phyloP scores from a whole-genome alignment of 2,888 invertebrate genomes.

The Bellardia bayeri region DNA sequence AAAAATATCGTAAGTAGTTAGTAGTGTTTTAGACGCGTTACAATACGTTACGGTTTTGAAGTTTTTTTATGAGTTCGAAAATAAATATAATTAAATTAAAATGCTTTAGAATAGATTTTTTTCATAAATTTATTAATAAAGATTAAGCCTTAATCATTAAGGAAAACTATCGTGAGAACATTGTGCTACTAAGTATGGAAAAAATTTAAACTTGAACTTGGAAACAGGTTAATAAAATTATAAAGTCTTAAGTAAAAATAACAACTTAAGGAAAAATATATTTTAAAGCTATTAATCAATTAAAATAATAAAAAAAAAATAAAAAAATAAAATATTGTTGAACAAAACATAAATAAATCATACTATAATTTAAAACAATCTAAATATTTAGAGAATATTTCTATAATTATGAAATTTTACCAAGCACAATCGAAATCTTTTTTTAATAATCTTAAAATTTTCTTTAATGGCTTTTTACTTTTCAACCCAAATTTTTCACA shows the following conservation, averaged over 20 bases:
- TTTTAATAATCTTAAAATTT: no score
- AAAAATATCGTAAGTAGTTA: constrained; percentile 76
- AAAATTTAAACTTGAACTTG: constrained; percentile 62
- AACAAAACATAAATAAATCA: background rate
- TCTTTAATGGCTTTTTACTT: no score
- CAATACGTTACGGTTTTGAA: constrained; percentile 78
- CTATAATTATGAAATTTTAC: background rate
- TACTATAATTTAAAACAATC: background rate
- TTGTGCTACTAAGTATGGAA: constrained; percentile 14
- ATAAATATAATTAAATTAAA: constrained; percentile 5
- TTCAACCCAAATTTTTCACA: no score
- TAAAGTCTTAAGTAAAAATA: background rate
- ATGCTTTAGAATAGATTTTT: constrained; percentile 26
- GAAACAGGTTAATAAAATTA: constrained; percentile 18
- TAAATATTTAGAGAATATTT: background rate
- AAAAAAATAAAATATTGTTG: background rate
- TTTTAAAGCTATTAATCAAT: no score
- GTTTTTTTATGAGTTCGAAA: constrained; percentile 24
- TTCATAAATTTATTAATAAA: background rate
- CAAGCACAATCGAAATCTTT: no score
- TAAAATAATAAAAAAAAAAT: background rate
- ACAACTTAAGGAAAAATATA: background rate
- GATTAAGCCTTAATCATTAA: no score
- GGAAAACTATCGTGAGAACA: constrained; percentile 59
- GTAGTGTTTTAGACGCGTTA: constrained; percentile 82